A percentile compares a stretch with the other conserved stretches of the same genome.
These are phyloP conservation scores for Drosophila teissieri DNA, from an alignment of 1,140 invertebrate genomes.

Conservation along the genomic window DNA sequence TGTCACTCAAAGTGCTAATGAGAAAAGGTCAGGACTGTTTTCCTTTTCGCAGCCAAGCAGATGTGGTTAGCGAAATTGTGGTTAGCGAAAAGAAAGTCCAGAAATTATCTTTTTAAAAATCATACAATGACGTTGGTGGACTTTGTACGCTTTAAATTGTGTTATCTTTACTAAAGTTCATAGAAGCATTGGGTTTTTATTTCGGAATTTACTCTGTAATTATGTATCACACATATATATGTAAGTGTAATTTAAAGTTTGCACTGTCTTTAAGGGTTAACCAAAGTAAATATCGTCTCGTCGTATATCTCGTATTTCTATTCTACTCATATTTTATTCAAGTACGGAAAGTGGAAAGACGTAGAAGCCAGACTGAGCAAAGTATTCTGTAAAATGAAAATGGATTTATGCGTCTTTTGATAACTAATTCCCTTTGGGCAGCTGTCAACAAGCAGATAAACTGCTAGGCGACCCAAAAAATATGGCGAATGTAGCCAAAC, in stretches of 20 bases:
- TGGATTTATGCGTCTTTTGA: slow-evolving; percentile 81
- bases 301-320: slow-evolving; percentile 35
- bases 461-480: slow-evolving; percentile 63
- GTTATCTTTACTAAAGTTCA: background rate
- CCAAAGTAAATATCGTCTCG: background rate
- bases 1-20: slow-evolving; percentile 55
- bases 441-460: slow-evolving; percentile 77
- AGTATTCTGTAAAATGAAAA: slow-evolving; percentile 52
- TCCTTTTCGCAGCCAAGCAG: background rate
- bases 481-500: slow-evolving; percentile 18
- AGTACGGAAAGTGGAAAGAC: slow-evolving; percentile 19
- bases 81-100: background rate
- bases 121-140: background rate
- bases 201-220: background rate
- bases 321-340: slow-evolving; percentile 71
- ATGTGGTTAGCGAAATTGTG: too few species aligned
- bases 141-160: background rate
- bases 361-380: slow-evolving; percentile 15
- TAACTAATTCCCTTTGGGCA: slow-evolving; percentile 80
- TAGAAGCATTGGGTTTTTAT: background rate
- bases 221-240: background rate
- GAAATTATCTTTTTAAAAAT: background rate
- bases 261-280: background rate
- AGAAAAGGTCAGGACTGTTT: slow-evolving; percentile 25
- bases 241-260: background rate